phyloP scores from a whole-genome alignment of 1,140 invertebrate species.

The Aphaenogaster ashmeadi region DNA sequence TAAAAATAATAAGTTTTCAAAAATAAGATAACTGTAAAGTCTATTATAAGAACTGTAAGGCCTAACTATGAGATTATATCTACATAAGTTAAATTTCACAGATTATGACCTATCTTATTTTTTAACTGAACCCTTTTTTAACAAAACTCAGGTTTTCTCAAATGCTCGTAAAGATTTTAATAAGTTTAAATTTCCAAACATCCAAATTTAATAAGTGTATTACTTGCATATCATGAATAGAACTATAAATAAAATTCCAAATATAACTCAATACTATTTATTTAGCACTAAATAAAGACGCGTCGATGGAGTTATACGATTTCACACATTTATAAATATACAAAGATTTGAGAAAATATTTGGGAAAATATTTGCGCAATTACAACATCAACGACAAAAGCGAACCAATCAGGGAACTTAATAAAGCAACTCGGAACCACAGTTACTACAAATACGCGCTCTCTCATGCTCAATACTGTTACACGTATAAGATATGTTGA shows the following conservation, averaged over 20 bases:
- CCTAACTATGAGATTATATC: background rate
- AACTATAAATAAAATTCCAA: background rate
- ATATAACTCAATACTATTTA: background rate
- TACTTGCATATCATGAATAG: background rate
- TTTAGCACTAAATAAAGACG: background rate
- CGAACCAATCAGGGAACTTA: constrained; percentile 1
- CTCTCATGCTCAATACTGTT: background rate
- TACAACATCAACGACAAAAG: background rate
- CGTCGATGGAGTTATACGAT: background rate
- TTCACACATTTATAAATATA: background rate
- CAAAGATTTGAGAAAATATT: constrained; percentile 19
- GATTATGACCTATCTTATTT: background rate
- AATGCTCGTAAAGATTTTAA: background rate
- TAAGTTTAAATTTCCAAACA: background rate
- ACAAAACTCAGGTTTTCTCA: background rate
- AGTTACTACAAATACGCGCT: background rate
- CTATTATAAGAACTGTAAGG: no score
- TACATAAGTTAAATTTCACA: background rate
- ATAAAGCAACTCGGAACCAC: background rate
- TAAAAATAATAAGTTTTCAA: background rate
- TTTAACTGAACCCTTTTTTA: background rate
- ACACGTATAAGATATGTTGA: constrained; percentile 12
- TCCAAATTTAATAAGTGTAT: constrained; percentile 7
- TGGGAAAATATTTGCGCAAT: background rate
- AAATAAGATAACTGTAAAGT: background rate